A percentile compares a stretch with the other conserved stretches of the same genome.
Conservation (phyloP, 2,797 vertebrate species). For the Pangasius macronema region DNA sequence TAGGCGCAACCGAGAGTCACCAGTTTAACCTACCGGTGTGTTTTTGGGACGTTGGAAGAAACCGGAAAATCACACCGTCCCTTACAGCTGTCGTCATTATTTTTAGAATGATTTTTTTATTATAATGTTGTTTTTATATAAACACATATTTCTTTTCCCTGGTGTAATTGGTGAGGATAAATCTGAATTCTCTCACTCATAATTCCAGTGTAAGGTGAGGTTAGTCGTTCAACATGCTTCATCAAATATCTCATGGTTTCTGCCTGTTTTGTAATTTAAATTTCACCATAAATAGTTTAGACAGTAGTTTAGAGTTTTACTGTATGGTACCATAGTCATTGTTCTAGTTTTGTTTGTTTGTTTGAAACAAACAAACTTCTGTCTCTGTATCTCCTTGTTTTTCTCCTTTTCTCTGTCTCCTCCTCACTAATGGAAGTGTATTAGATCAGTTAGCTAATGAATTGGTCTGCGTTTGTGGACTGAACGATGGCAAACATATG, state of each 20-base stretch:
- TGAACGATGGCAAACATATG: slow-evolving; percentile 15
- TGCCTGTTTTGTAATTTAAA: background rate
- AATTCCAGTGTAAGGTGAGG: no score
- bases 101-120: background rate
- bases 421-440: background rate
- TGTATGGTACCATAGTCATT: no score
- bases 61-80: background rate
- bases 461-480: background rate
- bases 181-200: no score
- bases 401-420: slow-evolving; percentile 3
- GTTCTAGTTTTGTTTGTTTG: no score
- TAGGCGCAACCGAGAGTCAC: background rate
- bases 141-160: background rate
- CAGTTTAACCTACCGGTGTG: background rate
- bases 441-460: slow-evolving; percentile 10
- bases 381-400: background rate
- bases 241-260: no score
- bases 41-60: background rate
- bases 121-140: background rate
- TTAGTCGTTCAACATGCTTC: no score
- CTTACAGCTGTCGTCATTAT: background rate
- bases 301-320: no score
- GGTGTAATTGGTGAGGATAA: no score
- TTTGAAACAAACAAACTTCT: background rate
- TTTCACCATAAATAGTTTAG: no score